phyloP scores from a whole-genome alignment of 2,888 invertebrate genomes.

The Dascillus cervinus region DNA sequence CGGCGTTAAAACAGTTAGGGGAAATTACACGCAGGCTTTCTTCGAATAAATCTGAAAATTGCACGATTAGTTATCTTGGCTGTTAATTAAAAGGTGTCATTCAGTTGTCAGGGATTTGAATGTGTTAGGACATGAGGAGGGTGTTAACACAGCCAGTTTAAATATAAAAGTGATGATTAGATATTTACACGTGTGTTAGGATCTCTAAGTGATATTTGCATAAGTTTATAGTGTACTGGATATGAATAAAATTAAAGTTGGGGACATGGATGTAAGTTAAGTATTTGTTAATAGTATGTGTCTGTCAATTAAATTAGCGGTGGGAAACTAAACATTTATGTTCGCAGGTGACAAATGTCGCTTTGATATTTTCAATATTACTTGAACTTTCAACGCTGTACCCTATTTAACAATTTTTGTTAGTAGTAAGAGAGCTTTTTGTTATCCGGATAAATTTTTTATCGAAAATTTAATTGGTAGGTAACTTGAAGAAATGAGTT shows the following conservation, averaged over 20 bases:
- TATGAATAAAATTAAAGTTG: neutral
- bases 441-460: too few species aligned
- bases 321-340: neutral
- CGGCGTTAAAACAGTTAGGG: too few species aligned
- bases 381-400: too few species aligned
- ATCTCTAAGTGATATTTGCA: constrained; percentile 15
- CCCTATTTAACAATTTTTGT: too few species aligned
- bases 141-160: neutral
- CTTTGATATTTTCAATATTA: too few species aligned
- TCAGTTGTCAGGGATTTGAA: constrained; percentile 10
- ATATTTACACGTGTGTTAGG: constrained; percentile 8
- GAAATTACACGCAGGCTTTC: too few species aligned
- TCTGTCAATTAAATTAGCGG: neutral
- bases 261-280: neutral
- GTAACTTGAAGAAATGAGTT: too few species aligned
- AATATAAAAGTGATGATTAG: neutral
- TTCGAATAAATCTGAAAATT: too few species aligned
- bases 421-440: too few species aligned
- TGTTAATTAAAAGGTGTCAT: constrained; percentile 11
- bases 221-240: constrained; percentile 15
- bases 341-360: neutral
- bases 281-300: neutral
- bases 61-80: too few species aligned
- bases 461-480: too few species aligned
- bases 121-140: constrained; percentile 1